Conservation (phyloP, 1,140 invertebrate genomes). For the Zaprionus ornatus region DNA sequence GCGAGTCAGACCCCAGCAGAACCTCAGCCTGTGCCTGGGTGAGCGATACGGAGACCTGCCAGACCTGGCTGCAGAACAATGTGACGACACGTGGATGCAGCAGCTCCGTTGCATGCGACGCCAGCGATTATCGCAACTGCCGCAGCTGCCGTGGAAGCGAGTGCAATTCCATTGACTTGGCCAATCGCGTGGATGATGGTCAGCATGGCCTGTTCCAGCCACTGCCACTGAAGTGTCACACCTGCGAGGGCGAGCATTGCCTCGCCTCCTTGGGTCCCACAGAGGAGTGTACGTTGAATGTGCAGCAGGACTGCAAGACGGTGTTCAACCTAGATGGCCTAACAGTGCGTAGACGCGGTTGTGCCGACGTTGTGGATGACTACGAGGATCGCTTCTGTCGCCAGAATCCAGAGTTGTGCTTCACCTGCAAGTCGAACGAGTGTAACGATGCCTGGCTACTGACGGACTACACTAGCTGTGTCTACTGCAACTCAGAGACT, state of each 20-base stretch:
- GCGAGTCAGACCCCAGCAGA: conserved; percentile 58
- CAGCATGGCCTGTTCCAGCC: conserved; percentile 69
- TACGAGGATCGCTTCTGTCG: conserved; percentile 71
- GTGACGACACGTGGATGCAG: conserved; percentile 72
- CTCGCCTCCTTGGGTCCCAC: conserved; percentile 61
- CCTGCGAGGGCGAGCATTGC: conserved; percentile 68
- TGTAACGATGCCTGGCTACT: conserved; percentile 71
- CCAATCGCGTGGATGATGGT: conserved; percentile 62
- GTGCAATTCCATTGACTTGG: conserved; percentile 74
- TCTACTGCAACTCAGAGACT: conserved; percentile 62
- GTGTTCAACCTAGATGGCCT: conserved; percentile 65
- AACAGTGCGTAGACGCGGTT: conserved; percentile 64
- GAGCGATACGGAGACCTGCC: conserved; percentile 60
- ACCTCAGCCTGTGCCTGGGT: conserved; percentile 51
- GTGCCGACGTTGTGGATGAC: conserved; percentile 72
- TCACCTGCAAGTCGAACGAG: conserved; percentile 76
- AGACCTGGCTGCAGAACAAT: conserved; percentile 53
- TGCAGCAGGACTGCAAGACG: conserved; percentile 71
- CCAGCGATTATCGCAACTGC: conserved; percentile 60
- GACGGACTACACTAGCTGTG: conserved; percentile 55
- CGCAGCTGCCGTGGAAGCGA: conserved; percentile 61
- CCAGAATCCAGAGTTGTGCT: conserved; percentile 56
- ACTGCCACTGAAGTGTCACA: conserved; percentile 65
- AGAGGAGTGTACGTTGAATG: conserved; percentile 42
- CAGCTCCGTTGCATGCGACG: conserved; percentile 56